A percentile compares a stretch with the other conserved stretches of the same genome.
These are phyloP conservation scores for Altica lythri DNA, from an alignment of 2,888 invertebrate genomes.

Conservation along the genomic window DNA sequence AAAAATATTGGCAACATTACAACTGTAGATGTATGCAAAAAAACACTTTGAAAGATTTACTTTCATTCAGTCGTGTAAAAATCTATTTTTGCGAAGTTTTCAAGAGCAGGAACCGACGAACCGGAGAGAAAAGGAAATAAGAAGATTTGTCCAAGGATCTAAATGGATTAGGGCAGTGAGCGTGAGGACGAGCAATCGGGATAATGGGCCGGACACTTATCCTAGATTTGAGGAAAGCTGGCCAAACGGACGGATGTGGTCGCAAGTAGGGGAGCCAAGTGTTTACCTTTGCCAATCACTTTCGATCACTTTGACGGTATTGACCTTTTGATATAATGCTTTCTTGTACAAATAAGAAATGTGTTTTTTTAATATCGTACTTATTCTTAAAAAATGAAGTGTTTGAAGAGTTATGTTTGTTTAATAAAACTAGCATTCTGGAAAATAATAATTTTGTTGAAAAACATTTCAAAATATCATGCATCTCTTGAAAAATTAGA, in stretches of 20 bases:
- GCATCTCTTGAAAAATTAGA: no score
- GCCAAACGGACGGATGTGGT: conserved; percentile 47
- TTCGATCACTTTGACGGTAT: conserved; percentile 34
- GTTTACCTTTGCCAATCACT: conserved; percentile 51
- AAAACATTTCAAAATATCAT: no score
- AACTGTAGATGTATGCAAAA: no score
- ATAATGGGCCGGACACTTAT: conserved; percentile 59
- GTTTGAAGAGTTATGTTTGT: no score
- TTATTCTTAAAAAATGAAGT: no score
- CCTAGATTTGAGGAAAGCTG: conserved; percentile 46
- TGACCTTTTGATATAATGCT: no score
- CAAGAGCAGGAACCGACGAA: conserved; percentile 13
- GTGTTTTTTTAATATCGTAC: no score
- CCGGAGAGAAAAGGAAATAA: conserved; percentile 36
- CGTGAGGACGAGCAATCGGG: conserved; percentile 57
- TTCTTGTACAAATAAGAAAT: no score
- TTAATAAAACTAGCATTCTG: no score
- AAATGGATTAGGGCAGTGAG: conserved; percentile 55
- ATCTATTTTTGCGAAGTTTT: conserved; percentile 19
- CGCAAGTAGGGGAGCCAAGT: conserved; percentile 44
- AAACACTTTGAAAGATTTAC: conserved; percentile 16
- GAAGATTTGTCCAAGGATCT: conserved; percentile 38
- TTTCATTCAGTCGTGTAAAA: conserved; percentile 24
- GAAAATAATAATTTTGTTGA: no score
- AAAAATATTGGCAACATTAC: no score